Percentiles rank a stretch among this genome's conserved stretches.
Conservation (phyloP, 2,113 vertebrate species). For the Zosterops hypoxanthus region DNA sequence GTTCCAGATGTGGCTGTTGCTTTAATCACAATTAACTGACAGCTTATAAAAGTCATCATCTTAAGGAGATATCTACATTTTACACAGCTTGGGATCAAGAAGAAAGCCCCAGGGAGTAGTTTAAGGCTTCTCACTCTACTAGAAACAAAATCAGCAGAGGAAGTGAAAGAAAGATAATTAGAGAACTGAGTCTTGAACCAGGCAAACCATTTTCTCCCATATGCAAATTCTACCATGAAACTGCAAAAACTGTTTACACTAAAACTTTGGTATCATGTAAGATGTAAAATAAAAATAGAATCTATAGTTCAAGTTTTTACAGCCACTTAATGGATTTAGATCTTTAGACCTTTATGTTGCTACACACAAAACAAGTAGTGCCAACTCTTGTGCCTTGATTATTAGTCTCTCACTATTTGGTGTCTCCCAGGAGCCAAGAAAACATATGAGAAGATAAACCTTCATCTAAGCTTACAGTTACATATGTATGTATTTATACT, state of each 20-base stretch:
- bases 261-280: neutral
- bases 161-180: slow-evolving; percentile 27
- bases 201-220: neutral
- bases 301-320: neutral
- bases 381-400: neutral
- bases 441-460: neutral
- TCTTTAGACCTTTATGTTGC: neutral
- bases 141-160: slow-evolving; percentile 9
- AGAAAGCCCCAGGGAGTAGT: neutral
- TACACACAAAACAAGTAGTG: neutral
- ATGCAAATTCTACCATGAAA: neutral
- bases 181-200: neutral
- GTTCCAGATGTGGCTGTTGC: neutral
- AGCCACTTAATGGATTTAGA: neutral
- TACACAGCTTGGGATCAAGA: neutral
- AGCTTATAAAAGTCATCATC: neutral
- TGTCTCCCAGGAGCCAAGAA: neutral
- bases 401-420: neutral
- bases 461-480: neutral
- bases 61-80: neutral
- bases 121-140: neutral
- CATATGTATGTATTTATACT: neutral
- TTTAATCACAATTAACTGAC: neutral
- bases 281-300: neutral
- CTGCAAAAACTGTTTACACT: neutral